These are phyloP conservation scores for Threskiornis aethiopicus DNA, from an alignment of 2,797 vertebrate species.

Conservation along the genomic window DNA sequence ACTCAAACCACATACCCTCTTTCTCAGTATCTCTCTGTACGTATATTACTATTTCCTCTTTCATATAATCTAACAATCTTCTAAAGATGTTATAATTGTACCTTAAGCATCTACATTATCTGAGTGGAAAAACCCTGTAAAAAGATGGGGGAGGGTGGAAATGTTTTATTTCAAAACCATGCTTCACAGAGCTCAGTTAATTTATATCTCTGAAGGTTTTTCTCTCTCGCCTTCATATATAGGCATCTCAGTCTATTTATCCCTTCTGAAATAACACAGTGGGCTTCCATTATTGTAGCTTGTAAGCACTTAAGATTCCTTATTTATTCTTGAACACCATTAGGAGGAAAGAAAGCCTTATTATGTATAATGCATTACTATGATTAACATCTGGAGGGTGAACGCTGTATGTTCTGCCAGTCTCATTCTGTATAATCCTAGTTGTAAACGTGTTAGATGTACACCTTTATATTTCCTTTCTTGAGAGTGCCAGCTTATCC, in stretches of 20 bases:
- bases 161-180: neutral
- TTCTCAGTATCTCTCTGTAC: constrained; percentile 45
- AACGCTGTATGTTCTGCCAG: neutral
- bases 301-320: neutral
- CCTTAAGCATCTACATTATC: constrained; percentile 55
- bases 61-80: constrained; percentile 65
- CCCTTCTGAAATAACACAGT: neutral
- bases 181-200: neutral
- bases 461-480: neutral
- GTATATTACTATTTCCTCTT: constrained; percentile 60
- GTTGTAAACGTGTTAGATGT: neutral
- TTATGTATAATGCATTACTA: neutral
- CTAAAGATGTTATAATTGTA: constrained; percentile 59
- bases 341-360: neutral
- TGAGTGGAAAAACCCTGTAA: constrained; percentile 16
- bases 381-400: neutral
- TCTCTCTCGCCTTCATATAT: neutral
- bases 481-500: neutral
- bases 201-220: constrained; percentile 9
- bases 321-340: neutral
- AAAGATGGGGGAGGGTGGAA: neutral
- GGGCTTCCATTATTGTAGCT: neutral
- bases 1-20: constrained; percentile 42
- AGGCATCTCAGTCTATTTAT: neutral
- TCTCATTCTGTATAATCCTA: neutral